phyloP scores from a whole-genome alignment of 2,888 invertebrate genomes.

The Cantharis lateralis region DNA sequence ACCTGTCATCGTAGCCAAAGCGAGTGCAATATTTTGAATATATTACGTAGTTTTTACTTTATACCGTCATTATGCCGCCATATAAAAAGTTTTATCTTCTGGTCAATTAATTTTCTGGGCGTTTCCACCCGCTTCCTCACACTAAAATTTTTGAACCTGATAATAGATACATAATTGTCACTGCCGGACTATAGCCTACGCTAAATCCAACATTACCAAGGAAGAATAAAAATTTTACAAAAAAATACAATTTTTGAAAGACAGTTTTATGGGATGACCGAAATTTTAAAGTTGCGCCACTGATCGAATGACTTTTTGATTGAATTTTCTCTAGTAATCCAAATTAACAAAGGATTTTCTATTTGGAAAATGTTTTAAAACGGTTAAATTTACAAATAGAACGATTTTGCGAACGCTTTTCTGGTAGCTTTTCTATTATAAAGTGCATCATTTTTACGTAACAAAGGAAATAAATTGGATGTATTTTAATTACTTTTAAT shows the following conservation, averaged over 20 bases:
- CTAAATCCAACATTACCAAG: too few relatives aligned
- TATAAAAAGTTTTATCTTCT: conserved; percentile 8
- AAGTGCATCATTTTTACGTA: not conserved
- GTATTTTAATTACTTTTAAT: not conserved
- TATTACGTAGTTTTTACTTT: conserved; percentile 25
- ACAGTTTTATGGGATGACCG: too few relatives aligned
- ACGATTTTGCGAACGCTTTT: not conserved
- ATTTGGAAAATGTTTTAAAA: not conserved
- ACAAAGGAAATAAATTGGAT: not conserved
- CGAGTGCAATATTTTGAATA: conserved; percentile 34
- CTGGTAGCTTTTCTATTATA: not conserved
- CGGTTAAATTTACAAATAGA: not conserved
- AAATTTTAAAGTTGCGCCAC: too few relatives aligned
- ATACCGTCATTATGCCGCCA: not conserved
- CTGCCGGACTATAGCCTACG: too few relatives aligned
- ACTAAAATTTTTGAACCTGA: not conserved
- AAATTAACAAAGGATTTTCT: not conserved
- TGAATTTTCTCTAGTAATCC: not conserved
- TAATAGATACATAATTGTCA: too few relatives aligned
- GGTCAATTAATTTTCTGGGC: not conserved
- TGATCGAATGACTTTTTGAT: not conserved
- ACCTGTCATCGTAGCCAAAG: conserved; percentile 39
- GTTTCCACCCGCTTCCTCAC: not conserved
- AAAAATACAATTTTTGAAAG: too few relatives aligned
- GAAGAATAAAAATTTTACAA: too few relatives aligned